A percentile compares a stretch with the other conserved stretches of the same genome.
phyloP scores from a whole-genome alignment of 2,888 invertebrate genomes.

The Dryococelus australis region DNA sequence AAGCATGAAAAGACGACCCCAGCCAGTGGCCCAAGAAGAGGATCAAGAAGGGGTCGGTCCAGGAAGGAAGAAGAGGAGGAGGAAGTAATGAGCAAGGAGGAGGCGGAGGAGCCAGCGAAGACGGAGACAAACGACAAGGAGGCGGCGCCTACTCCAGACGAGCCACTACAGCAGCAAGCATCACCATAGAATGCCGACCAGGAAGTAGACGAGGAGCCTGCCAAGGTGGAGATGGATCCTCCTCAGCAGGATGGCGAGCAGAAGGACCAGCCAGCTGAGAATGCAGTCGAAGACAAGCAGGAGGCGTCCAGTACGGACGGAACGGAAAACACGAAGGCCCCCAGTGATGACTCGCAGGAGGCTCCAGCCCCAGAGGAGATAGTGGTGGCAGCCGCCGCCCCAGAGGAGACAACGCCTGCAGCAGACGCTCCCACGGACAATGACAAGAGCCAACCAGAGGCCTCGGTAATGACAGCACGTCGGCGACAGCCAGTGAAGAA shows the following conservation, averaged over 20 bases:
- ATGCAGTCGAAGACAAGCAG: neutral
- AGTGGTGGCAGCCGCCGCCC: neutral
- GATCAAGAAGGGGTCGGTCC: conserved; percentile 40
- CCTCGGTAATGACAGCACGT: neutral
- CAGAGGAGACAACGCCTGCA: neutral
- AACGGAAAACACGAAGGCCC: neutral
- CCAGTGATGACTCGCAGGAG: neutral
- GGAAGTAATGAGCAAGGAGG: conserved; percentile 35
- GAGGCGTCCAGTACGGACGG: neutral
- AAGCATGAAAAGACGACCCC: conserved; percentile 60
- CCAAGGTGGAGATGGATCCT: neutral
- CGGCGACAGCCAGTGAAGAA: conserved; percentile 8
- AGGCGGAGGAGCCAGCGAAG: conserved; percentile 31
- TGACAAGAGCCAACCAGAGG: neutral
- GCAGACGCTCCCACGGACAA: neutral
- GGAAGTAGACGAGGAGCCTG: neutral
- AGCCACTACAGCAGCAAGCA: neutral
- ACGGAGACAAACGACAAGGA: conserved; percentile 34
- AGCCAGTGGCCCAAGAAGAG: conserved; percentile 41
- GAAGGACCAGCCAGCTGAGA: neutral
- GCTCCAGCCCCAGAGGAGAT: neutral
- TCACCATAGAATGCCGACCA: neutral
- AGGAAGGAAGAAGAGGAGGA: conserved; percentile 40
- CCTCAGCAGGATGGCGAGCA: neutral
- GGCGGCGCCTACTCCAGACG: neutral